These are phyloP conservation scores for Proterorhinus semilunaris DNA, from an alignment of 2,113 vertebrate species.

Conservation along the genomic window DNA sequence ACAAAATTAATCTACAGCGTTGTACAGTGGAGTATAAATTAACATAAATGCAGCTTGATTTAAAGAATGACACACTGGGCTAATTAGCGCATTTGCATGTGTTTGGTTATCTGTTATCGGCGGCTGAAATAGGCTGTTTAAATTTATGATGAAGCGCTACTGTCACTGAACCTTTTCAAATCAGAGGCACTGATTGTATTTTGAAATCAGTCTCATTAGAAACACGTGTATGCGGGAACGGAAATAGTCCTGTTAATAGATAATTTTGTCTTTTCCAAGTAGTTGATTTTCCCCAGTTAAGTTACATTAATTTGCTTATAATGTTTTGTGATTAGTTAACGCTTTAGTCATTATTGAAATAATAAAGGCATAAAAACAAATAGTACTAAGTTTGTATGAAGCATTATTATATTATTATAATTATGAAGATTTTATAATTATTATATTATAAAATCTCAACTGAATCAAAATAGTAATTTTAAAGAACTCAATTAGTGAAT, in stretches of 20 bases:
- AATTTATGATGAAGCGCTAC: slow-evolving; percentile 52
- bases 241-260: slow-evolving; percentile 18
- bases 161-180: slow-evolving; percentile 31
- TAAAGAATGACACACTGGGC: slow-evolving; percentile 56
- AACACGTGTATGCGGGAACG: background rate
- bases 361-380: too few relatives aligned
- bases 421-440: too few relatives aligned
- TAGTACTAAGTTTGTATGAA: too few relatives aligned
- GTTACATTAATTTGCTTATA: too few relatives aligned
- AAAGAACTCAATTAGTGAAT: too few relatives aligned
- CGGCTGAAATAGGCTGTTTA: slow-evolving; percentile 37
- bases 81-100: slow-evolving; percentile 70
- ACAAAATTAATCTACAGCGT: slow-evolving; percentile 49
- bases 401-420: too few relatives aligned
- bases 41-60: slow-evolving; percentile 62
- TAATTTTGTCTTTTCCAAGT: slow-evolving; percentile 16
- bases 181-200: background rate
- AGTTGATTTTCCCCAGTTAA: background rate
- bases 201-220: background rate
- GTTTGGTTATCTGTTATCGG: slow-evolving; percentile 59
- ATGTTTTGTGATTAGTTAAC: too few relatives aligned
- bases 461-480: too few relatives aligned
- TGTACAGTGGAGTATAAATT: slow-evolving; percentile 49
- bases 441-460: too few relatives aligned
- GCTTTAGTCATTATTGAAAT: too few relatives aligned